Base-by-base conservation (phyloP, 1,140 invertebrate genomes). In the Trichonephila clavipes region DNA sequence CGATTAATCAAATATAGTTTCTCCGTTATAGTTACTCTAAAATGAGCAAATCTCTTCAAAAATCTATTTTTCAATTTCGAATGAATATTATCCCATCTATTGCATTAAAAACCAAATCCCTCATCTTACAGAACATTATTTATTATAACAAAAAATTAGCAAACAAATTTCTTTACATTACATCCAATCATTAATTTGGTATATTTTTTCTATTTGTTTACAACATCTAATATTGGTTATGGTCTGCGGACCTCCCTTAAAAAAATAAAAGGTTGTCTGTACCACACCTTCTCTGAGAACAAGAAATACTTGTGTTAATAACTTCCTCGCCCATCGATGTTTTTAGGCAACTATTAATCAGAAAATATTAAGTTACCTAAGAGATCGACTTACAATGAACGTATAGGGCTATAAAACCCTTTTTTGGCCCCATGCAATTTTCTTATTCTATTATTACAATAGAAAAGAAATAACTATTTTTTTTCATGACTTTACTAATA, bases 351-450 rank as follows among this genome's bases (percentile, higher is more conserved):
- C 34, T 40, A 28, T 77, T 77, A 40, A 77, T 77, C 72, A 77
- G 28, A 77, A 40, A 16, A 16, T 77, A 77, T 77, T 77, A 77
- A 77, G 72, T 77, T 77, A 77, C 72, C 28, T 34, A 18, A 28
- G 24, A 77, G 12, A 10, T 6, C 69, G 16, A 14, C 16, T 77
- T 77, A 77, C 72, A 77, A 77, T 77, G 34, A 28, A 77, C 28
- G 34, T 77, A 77, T 40, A 77, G 72, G 72, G 28, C 21, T 77
- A 40, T n/a, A 77, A 77, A 40, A 77, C 18, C 72, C 34, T 16
- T 34, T 77, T 34, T 19, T 18, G 72, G 72, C 72, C 72, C 72
- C 72, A 77, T 77, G 72, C 28, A 77, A 77, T 77, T 77, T 40
- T 40, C 72, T 77, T 0, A 18, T 10, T 77, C 28, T 77, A 8